Evolutionary conservation across 2,888 invertebrate species (phyloP).

Genomic region (Aricia artaxerxes): DNA sequence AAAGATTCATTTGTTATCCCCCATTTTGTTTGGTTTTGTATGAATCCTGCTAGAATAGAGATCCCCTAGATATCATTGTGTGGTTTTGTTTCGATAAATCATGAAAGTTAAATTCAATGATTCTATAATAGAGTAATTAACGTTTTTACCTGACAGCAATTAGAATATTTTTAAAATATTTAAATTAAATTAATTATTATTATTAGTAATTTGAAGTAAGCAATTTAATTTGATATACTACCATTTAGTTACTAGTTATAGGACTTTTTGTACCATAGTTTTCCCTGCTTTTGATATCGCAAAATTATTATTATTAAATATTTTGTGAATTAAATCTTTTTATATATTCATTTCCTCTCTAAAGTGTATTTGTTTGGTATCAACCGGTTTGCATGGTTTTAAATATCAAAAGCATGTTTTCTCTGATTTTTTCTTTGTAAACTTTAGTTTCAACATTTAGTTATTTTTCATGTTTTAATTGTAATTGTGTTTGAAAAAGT

Average conservation of each 20-base stretch:
- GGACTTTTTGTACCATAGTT: background rate
- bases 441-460: slow-evolving; percentile 39
- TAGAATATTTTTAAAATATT: too few species aligned
- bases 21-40: slow-evolving; percentile 43
- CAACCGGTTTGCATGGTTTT: slow-evolving; percentile 43
- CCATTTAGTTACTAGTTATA: background rate
- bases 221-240: background rate
- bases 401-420: slow-evolving; percentile 65
- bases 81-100: background rate
- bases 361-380: slow-evolving; percentile 48
- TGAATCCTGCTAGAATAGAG: background rate
- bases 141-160: background rate
- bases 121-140: background rate
- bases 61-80: background rate
- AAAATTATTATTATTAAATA: background rate
- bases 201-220: background rate
- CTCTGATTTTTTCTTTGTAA: slow-evolving; percentile 50
- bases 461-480: slow-evolving; percentile 47
- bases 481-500: slow-evolving; percentile 37
- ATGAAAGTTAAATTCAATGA: background rate
- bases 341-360: slow-evolving; percentile 2
- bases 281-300: background rate
- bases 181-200: background rate
- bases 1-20: slow-evolving; percentile 48
- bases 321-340: background rate